Base-by-base conservation (phyloP, 2,113 vertebrate genomes). In the Herpailurus yagouaroundi region DNA sequence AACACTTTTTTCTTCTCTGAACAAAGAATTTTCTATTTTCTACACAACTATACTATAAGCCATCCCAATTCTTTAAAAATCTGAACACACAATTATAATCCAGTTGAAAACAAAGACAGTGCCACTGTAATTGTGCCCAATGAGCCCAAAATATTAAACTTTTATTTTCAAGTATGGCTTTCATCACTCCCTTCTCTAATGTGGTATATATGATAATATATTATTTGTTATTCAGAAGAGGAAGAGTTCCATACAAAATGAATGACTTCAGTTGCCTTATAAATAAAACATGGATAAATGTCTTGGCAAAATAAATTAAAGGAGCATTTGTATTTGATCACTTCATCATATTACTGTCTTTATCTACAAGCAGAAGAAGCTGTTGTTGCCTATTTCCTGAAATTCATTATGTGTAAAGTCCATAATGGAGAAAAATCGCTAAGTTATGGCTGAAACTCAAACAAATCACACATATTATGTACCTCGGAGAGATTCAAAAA, bases 271-370 rank as follows among this genome's bases (percentile, higher is more conserved):
- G 73, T 15, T 93, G 88, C 92, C 73, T 94, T 95, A 97, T 93
- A 94, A 97, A 96, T 97, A 96, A 98, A 98, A 96, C 87, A 98
- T 93, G 64, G 57, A 94, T 96, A 76, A 85, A 97, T 50, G 80
- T 94, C 93, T 92, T 83, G 10, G 68, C 92, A 97, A 98, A 98
- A 98, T 90, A 97, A 85, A 97, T 96, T 97, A 96, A 94, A 97
- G 97, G 50, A 97, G 57, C n/a, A 86, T 92, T 97, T 96, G 89
- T 96, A 94, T 93, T 94, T 64, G 80, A 98, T 96, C 12, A 31
- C 55, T 96, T 91, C 87, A 96, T 95, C 96, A 98, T 85, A 45
- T 97, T 89, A 95, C 95, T 97, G 93, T 45, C 21, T 89, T 89
- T 57, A 83, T 96, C 89, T 92, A 92, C 79, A 96, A 91, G 71